phyloP scores from a whole-genome alignment of 1,140 invertebrate species.

The Oryctes rhinoceros region DNA sequence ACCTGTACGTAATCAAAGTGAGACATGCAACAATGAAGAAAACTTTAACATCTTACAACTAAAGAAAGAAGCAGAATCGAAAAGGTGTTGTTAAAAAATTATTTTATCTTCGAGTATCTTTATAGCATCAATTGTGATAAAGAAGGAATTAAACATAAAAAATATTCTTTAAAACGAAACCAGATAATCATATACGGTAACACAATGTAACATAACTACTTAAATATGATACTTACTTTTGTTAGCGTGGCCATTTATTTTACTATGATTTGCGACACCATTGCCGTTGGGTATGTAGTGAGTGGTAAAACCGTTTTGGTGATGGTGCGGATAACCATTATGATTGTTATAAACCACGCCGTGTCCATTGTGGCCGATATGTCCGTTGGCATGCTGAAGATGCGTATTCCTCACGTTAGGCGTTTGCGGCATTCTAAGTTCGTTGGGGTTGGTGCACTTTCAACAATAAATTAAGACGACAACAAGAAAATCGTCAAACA shows the following conservation, averaged over 20 bases:
- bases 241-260: conserved; percentile 15
- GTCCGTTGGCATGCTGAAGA: conserved; percentile 1
- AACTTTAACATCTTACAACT: no score
- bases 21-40: no score
- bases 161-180: no score
- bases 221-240: conserved; percentile 10
- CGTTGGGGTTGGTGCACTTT: not conserved
- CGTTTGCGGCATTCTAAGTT: conserved; percentile 17
- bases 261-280: conserved; percentile 24
- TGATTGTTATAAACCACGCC: conserved; percentile 24
- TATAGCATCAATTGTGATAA: no score
- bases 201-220: not conserved
- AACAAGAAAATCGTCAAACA: not conserved
- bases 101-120: no score
- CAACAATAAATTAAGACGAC: not conserved
- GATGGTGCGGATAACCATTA: conserved; percentile 17
- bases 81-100: no score
- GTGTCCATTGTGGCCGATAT: conserved; percentile 19
- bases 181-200: not conserved
- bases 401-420: conserved; percentile 17
- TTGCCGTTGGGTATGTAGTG: conserved; percentile 25
- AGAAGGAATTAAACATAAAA: no score
- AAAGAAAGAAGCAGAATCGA: no score
- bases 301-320: not conserved
- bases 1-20: no score